Evolutionary conservation across 1,140 invertebrate genomes (phyloP), one percentile per base, ranked within the genome.

Genomic region (Pectinophora gossypiella): DNA sequence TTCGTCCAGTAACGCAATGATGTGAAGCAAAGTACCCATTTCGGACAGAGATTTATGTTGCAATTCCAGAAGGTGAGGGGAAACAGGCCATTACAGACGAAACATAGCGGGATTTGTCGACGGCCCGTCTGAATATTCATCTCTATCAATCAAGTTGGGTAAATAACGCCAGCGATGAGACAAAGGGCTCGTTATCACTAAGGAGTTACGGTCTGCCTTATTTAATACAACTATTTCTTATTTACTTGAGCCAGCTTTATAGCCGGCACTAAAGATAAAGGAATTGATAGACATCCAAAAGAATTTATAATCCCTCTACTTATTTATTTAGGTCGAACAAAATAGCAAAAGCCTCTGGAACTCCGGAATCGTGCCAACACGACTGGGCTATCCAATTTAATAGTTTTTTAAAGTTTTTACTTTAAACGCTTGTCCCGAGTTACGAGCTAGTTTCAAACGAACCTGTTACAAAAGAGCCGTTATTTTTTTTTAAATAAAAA

Each of bases 1-100:
- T n/a, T n/a, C 52, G 48, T 47, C 55, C 54, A 57, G 45, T 61
- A 61, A 45, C 36, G 51, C 60, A 48, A 56, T 64, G 57, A 66
- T 59, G 62, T 54, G 53, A 60, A 69, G 51, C 56, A 64, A 66
- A 69, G 63, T 64, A 65, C 59, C 62, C 54, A 53, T 61, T 62
- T 66, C 51, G 50, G 61, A 64, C 60, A 56, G 53, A 71, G 72
- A 79, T 79, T 72, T 75, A 76, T 79, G 59, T 71, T 61, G 62
- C 62, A 75, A 72, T 66, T 68, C 57, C 46, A 62, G 61, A 62
- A 76, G 64, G 65, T 79, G 61, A 71, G 54, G 61, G 59, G 55
- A 70, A 68, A 62, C 53, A 60, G 53, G 61, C 48, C 59, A 61
- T 54, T 60, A 59, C 51, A 57, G 51, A 56, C 58, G 60, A 64